Conservation (phyloP, 2,888 invertebrate species). For the Ennomos fuscantarius region DNA sequence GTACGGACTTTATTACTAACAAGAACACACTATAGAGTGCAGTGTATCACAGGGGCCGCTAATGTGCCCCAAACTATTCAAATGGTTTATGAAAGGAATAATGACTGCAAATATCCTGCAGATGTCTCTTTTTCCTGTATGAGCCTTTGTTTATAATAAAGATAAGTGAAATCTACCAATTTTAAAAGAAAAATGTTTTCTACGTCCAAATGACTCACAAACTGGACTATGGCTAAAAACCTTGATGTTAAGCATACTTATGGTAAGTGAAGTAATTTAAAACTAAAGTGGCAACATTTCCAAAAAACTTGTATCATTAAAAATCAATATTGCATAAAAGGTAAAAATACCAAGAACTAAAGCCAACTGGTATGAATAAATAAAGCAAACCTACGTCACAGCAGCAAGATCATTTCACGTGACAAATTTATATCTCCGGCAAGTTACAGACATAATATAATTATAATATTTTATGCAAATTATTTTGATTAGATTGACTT, state of each 20-base stretch:
- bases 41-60: conserved; percentile 45
- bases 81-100: conserved; percentile 19
- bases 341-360: conserved; percentile 23
- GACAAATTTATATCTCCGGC: conserved; percentile 43
- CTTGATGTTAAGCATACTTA: conserved; percentile 19
- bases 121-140: conserved; percentile 18
- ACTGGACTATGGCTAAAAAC: conserved; percentile 20
- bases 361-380: conserved; percentile 42
- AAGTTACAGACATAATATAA: background rate
- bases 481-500: conserved; percentile 56
- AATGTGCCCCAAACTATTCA: conserved; percentile 32
- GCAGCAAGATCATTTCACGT: conserved; percentile 37
- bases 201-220: conserved; percentile 12
- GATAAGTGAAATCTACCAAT: conserved; percentile 26
- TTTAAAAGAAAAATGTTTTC: background rate
- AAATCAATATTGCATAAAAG: conserved; percentile 14
- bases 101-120: conserved; percentile 25
- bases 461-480: conserved; percentile 8
- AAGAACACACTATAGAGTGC: conserved; percentile 32
- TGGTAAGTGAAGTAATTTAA: conserved; percentile 18
- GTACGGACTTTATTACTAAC: conserved; percentile 49
- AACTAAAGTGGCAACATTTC: conserved; percentile 10
- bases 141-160: conserved; percentile 14
- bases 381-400: conserved; percentile 42
- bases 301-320: conserved; percentile 22